Conservation (phyloP, 1,140 invertebrate genomes). For the Drosophila orena region DNA sequence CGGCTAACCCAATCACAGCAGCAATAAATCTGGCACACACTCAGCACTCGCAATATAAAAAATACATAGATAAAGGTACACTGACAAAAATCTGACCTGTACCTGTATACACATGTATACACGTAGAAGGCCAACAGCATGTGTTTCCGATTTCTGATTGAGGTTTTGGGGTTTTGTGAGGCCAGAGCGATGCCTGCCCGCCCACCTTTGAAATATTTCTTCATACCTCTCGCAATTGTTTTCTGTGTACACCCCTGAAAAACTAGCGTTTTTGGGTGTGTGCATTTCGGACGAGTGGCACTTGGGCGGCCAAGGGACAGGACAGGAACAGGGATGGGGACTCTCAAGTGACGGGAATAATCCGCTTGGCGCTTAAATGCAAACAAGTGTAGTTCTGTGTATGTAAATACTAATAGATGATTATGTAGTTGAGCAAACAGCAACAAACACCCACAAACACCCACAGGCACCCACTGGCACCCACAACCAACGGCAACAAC, state of each 20-base stretch:
- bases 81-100: not conserved
- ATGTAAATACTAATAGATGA: conserved; percentile 83
- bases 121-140: too few relatives aligned
- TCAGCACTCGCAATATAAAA: conserved; percentile 40
- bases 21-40: conserved; percentile 58
- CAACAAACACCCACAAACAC: conserved; percentile 54
- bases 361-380: conserved; percentile 81
- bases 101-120: too few relatives aligned
- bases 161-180: too few relatives aligned
- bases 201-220: too few relatives aligned
- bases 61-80: conserved; percentile 10
- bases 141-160: too few relatives aligned
- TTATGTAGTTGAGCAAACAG: conserved; percentile 81
- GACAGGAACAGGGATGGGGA: not conserved
- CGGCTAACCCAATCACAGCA: conserved; percentile 55
- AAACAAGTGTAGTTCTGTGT: conserved; percentile 82
- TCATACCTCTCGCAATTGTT: not conserved
- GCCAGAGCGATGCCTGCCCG: too few relatives aligned
- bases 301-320: not conserved
- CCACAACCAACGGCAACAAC: conserved; percentile 29
- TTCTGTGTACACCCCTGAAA: conserved; percentile 4
- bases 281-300: conserved; percentile 1
- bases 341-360: conserved; percentile 59
- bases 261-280: conserved; percentile 19
- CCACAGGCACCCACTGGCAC: too few relatives aligned